Evolutionary conservation across 1,140 invertebrate genomes (phyloP).

Genomic region (Bombus breviceps): DNA sequence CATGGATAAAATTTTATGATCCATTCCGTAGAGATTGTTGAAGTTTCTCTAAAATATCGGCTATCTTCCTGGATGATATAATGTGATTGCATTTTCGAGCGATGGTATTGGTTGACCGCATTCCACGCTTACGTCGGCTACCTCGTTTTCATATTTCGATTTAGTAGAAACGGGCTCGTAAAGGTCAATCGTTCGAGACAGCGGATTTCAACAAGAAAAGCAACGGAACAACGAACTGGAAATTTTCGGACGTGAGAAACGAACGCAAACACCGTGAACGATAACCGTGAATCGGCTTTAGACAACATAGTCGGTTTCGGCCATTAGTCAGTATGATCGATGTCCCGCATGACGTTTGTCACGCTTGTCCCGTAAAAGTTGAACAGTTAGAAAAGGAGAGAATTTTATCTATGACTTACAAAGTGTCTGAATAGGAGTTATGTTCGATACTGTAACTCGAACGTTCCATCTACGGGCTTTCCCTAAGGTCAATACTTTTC

Average conservation of each 20-base stretch:
- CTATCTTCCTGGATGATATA: background rate
- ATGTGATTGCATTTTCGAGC: background rate
- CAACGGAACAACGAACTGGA: background rate
- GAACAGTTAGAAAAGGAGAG: background rate
- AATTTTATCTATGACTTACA: background rate
- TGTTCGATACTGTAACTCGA: background rate
- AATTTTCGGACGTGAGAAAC: background rate
- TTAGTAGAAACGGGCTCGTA: background rate
- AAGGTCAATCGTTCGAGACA: background rate
- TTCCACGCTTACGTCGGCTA: background rate
- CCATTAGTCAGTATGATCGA: background rate
- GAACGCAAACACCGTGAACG: background rate
- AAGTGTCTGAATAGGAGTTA: background rate
- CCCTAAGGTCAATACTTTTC: background rate
- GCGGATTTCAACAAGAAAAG: background rate
- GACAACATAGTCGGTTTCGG: background rate
- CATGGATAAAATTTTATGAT: too few relatives aligned
- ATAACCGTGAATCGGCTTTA: slow-evolving; percentile 1
- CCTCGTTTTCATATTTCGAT: background rate
- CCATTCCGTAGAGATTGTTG: background rate
- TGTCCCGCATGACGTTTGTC: background rate
- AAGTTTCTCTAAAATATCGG: background rate
- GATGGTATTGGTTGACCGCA: background rate
- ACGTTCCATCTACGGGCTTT: background rate
- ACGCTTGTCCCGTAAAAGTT: background rate